phyloP scores from a whole-genome alignment of 2,113 vertebrate genomes.

The Dolichotis patagonum region DNA sequence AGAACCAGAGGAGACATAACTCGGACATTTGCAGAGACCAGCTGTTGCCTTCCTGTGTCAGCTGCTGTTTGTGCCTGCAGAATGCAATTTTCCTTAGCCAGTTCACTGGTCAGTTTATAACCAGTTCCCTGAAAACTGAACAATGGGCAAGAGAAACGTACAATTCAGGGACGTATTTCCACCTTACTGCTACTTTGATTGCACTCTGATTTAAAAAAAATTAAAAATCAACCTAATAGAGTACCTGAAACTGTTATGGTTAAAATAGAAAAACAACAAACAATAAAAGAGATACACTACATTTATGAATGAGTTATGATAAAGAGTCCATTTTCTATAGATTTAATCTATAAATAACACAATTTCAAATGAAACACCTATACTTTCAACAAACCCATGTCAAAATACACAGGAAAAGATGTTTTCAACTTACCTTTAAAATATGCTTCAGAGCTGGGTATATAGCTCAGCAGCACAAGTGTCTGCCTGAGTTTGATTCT shows the following conservation, averaged over 20 bases:
- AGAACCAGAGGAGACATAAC: not conserved
- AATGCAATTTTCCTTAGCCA: not conserved
- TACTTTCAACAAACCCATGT: not conserved
- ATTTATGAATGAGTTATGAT: not conserved
- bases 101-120: not conserved
- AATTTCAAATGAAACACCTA: slow-evolving; percentile 25
- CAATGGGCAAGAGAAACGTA: not conserved
- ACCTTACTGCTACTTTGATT: not conserved
- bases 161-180: too few species aligned
- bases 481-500: too few species aligned
- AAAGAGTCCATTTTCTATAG: not conserved
- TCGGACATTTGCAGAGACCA: too few species aligned
- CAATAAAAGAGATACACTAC: not conserved
- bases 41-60: not conserved
- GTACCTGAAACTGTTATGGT: not conserved
- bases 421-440: not conserved
- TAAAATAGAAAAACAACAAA: not conserved
- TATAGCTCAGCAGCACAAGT: too few species aligned
- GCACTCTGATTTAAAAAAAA: not conserved
- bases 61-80: not conserved
- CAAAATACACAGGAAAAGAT: not conserved
- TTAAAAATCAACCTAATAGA: not conserved
- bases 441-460: not conserved
- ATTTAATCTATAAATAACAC: not conserved
- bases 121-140: not conserved